A percentile compares a stretch with the other conserved stretches of the same genome.
Evolutionary conservation across 35 echinoderm and acorn worm species (phyloP).

Genomic region (Anneissia japonica): DNA sequence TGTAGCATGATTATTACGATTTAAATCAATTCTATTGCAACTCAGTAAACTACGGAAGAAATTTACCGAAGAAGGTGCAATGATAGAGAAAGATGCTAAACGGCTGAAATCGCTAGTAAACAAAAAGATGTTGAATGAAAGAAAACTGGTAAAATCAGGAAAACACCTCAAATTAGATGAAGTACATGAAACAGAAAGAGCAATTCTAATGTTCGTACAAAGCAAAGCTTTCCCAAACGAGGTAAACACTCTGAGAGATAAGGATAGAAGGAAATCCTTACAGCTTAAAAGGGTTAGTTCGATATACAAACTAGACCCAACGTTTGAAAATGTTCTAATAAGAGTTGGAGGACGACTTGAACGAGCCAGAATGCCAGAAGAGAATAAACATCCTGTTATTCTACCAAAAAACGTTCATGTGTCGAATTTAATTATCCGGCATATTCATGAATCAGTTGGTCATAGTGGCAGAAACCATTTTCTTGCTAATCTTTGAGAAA

Average conservation of each 20-base stretch:
- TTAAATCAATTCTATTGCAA: neutral
- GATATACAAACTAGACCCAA: conserved; percentile 2
- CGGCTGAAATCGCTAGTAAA: too few relatives aligned
- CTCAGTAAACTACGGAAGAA: too few relatives aligned
- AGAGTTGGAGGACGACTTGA: neutral
- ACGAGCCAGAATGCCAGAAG: neutral
- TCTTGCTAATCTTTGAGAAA: neutral
- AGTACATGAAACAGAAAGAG: neutral
- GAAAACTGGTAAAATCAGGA: too few relatives aligned
- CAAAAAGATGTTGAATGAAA: too few relatives aligned
- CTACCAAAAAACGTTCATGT: neutral
- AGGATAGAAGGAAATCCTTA: too few relatives aligned
- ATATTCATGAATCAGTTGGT: neutral
- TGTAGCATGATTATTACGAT: neutral
- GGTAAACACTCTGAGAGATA: neutral
- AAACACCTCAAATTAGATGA: too few relatives aligned
- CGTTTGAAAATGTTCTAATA: neutral
- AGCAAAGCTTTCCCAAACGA: neutral
- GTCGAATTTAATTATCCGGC: neutral
- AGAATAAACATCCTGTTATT: neutral
- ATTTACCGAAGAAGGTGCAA: too few relatives aligned
- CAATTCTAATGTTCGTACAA: neutral
- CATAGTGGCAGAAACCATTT: neutral
- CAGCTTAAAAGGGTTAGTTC: neutral
- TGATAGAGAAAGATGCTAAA: too few relatives aligned